phyloP scores from a whole-genome alignment of 1,140 invertebrate genomes.

The Sycobia sp. region DNA sequence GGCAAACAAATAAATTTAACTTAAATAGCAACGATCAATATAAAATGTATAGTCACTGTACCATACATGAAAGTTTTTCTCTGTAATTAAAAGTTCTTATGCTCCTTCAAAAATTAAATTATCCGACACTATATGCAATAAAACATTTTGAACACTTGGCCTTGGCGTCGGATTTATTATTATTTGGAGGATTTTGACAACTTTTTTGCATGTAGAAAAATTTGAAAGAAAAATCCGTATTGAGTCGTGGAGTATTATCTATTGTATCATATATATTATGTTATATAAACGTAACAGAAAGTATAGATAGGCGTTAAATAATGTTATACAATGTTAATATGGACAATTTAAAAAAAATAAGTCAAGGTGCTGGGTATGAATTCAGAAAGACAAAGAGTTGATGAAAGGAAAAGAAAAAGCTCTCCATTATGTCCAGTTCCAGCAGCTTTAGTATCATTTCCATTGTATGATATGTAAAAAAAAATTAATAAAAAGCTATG shows the following conservation, averaged over 20 bases:
- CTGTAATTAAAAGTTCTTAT: conserved; percentile 41
- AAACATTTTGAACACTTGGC: conserved; percentile 37
- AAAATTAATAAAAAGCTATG: conserved; percentile 51
- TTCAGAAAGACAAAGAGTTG: conserved; percentile 28
- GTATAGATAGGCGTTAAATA: conserved; percentile 54
- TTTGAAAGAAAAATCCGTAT: conserved; percentile 43
- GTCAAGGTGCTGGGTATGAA: conserved; percentile 42
- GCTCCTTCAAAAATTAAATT: conserved; percentile 37
- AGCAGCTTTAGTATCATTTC: conserved; percentile 58
- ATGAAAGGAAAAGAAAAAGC: not conserved
- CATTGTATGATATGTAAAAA: conserved; percentile 62
- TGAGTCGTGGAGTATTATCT: conserved; percentile 57
- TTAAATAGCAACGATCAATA: conserved; percentile 26
- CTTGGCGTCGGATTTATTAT: conserved; percentile 37
- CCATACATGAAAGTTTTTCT: conserved; percentile 20
- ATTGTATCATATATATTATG: conserved; percentile 57
- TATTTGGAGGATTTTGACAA: conserved; percentile 40
- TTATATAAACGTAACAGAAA: conserved; percentile 51
- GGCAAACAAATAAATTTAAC: conserved; percentile 8
- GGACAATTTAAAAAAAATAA: conserved; percentile 35
- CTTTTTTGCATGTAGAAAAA: conserved; percentile 37
- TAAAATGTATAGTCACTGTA: conserved; percentile 28
- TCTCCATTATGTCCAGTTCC: conserved; percentile 49
- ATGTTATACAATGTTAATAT: conserved; percentile 45
- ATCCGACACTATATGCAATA: conserved; percentile 34